These are phyloP conservation scores for Phorcus lineatus DNA, from an alignment of 2,888 invertebrate genomes.

Conservation along the genomic window DNA sequence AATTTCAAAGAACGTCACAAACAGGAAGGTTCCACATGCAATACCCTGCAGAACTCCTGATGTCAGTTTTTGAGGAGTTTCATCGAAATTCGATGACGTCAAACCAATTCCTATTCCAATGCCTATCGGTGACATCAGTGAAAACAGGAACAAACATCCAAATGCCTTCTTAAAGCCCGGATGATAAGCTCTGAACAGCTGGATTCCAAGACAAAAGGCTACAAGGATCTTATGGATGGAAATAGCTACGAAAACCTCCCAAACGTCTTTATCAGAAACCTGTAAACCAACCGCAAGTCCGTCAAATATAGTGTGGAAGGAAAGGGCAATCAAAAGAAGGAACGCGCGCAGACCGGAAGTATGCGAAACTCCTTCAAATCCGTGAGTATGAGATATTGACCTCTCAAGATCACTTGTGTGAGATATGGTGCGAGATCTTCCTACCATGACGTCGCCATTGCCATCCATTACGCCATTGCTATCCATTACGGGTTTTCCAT, in stretches of 20 bases:
- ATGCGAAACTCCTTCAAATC: neutral
- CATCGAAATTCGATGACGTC: conserved; percentile 35
- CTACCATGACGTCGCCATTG: neutral
- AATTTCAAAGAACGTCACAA: conserved; percentile 96
- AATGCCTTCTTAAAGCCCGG: conserved; percentile 30
- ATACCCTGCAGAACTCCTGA: conserved; percentile 82
- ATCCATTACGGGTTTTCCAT: no score
- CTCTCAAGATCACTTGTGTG: neutral
- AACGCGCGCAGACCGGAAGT: conserved; percentile 68
- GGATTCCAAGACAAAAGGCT: conserved; percentile 78
- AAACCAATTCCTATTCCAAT: conserved; percentile 45
- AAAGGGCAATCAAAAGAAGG: conserved; percentile 78
- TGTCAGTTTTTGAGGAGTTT: conserved; percentile 41
- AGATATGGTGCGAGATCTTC: neutral
- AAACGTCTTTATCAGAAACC: conserved; percentile 50
- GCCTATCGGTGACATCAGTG: conserved; percentile 49
- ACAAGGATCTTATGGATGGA: conserved; percentile 78
- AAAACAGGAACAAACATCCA: conserved; percentile 39
- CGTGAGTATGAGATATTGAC: neutral
- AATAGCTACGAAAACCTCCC: conserved; percentile 76
- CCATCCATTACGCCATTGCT: no score
- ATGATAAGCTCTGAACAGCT: conserved; percentile 74
- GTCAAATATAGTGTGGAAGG: conserved; percentile 79
- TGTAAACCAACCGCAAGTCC: conserved; percentile 79
- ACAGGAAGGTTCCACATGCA: conserved; percentile 92